Conservation (phyloP, 2,888 invertebrate genomes). For the Epistrophella euchroma region DNA sequence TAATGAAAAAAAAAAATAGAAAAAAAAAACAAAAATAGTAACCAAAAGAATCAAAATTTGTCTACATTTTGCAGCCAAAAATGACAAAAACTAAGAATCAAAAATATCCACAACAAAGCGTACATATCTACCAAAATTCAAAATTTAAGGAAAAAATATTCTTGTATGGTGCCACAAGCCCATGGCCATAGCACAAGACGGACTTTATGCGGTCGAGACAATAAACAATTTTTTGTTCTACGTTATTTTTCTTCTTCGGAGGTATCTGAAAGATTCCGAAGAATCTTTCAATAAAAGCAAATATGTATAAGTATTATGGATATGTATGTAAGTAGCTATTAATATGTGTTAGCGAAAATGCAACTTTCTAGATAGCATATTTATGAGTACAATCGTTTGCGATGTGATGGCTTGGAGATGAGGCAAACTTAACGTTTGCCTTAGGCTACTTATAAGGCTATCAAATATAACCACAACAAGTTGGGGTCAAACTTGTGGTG, state of each 20-base stretch:
- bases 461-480: constrained; percentile 38
- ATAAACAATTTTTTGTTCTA: neutral
- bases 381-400: constrained; percentile 50
- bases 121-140: neutral
- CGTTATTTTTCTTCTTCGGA: constrained; percentile 11
- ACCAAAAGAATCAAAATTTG: neutral
- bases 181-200: neutral
- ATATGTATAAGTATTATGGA: constrained; percentile 1
- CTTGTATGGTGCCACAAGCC: neutral
- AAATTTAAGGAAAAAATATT: neutral
- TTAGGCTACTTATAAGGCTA: constrained; percentile 24
- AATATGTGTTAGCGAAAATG: constrained; percentile 31
- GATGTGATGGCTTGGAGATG: constrained; percentile 55
- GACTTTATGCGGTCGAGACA: neutral
- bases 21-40: neutral
- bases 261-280: constrained; percentile 38
- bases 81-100: neutral
- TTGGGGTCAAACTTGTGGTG: constrained; percentile 58
- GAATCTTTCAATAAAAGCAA: constrained; percentile 65
- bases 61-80: neutral
- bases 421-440: constrained; percentile 40
- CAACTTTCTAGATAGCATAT: constrained; percentile 67
- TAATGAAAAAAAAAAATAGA: neutral
- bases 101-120: neutral
- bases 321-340: neutral